Evolutionary conservation across 2,797 vertebrate genomes (phyloP).

Genomic region (Manis pentadactyla): DNA sequence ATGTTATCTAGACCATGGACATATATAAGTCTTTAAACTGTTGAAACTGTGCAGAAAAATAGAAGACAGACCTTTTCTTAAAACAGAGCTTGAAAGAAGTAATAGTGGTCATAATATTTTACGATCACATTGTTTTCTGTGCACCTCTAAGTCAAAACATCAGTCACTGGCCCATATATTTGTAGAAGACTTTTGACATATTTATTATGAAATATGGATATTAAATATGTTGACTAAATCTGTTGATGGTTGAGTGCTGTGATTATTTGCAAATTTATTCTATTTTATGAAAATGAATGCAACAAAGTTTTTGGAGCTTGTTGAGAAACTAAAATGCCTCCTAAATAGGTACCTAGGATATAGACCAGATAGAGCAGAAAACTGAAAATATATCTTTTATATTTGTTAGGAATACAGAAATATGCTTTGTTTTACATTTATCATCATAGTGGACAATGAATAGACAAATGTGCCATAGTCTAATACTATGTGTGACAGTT

Average conservation of each 20-base stretch:
- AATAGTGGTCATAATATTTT: constrained; percentile 74
- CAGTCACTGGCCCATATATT: constrained; percentile 46
- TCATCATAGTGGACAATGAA: neutral
- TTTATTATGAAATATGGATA: constrained; percentile 59
- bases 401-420: constrained; percentile 28
- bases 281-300: constrained; percentile 23
- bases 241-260: neutral
- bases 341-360: constrained; percentile 2
- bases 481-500: neutral
- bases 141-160: constrained; percentile 63
- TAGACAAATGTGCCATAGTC: neutral
- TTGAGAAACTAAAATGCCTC: neutral
- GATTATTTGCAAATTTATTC: neutral
- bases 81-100: constrained; percentile 79
- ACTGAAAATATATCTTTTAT: constrained; percentile 27
- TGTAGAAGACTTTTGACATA: constrained; percentile 74
- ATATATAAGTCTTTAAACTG: constrained; percentile 74
- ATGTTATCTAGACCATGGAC: neutral
- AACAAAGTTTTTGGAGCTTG: neutral
- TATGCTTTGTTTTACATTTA: too few species aligned
- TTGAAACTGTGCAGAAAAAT: constrained; percentile 81
- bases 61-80: constrained; percentile 78
- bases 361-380: neutral
- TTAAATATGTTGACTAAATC: constrained; percentile 21
- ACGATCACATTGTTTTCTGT: constrained; percentile 76